Percentiles rank a stretch among this genome's conserved stretches.
phyloP scores from a whole-genome alignment of 2,888 invertebrate genomes.

The Andrena hattorfiana region DNA sequence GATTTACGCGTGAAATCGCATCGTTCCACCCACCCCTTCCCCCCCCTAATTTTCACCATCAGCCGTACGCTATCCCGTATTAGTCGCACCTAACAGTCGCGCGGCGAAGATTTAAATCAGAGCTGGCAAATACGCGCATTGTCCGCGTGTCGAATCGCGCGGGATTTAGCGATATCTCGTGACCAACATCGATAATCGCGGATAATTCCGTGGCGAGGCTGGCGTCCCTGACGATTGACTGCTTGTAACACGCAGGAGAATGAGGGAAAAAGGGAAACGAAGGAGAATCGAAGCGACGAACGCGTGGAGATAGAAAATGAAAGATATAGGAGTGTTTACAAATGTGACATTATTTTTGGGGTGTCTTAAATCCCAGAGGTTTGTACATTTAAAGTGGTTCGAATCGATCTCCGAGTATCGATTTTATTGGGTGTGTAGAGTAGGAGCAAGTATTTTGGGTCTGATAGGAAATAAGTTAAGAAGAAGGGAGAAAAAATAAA shows the following conservation, averaged over 20 bases:
- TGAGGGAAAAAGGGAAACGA: not conserved
- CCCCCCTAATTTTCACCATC: slow-evolving; percentile 44
- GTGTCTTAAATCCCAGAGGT: no score
- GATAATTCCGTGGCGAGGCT: slow-evolving; percentile 4
- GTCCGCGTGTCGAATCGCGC: slow-evolving; percentile 39
- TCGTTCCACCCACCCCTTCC: not conserved
- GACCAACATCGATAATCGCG: slow-evolving; percentile 26
- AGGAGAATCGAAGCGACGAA: not conserved
- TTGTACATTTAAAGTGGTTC: no score
- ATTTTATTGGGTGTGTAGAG: no score
- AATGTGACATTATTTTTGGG: no score
- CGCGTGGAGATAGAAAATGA: not conserved
- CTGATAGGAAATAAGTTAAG: no score
- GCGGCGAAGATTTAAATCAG: slow-evolving; percentile 40
- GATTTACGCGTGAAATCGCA: slow-evolving; percentile 40
- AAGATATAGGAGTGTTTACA: not conserved
- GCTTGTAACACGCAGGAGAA: not conserved
- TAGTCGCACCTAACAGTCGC: slow-evolving; percentile 15
- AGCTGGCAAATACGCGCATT: slow-evolving; percentile 38
- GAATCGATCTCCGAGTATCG: no score
- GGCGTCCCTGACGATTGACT: not conserved
- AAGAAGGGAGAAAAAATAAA: no score
- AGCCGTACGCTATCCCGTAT: slow-evolving; percentile 6
- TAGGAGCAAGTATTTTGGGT: no score
- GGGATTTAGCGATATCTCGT: slow-evolving; percentile 35